These are phyloP conservation scores for Microctenopoma steveboyesi DNA, from an alignment of 2,797 vertebrate species.

Conservation along the genomic window DNA sequence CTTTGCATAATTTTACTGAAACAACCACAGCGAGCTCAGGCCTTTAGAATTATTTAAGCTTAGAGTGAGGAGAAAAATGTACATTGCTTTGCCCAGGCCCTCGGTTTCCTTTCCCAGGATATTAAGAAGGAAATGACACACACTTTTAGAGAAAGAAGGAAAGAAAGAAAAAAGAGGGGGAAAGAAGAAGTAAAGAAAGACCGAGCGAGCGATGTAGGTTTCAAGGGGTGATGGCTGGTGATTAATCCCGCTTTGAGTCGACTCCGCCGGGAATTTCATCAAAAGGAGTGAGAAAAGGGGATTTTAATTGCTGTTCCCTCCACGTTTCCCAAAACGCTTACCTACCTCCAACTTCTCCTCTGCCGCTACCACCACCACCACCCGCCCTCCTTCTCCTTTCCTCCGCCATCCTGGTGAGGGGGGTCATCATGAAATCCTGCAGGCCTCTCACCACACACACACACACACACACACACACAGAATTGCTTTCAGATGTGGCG, in stretches of 20 bases:
- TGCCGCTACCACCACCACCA: background rate
- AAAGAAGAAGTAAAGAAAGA: conserved; percentile 47
- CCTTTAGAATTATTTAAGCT: conserved; percentile 56
- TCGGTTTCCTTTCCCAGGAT: conserved; percentile 82
- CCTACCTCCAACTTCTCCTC: conserved; percentile 63
- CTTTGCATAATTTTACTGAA: conserved; percentile 40
- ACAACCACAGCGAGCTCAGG: conserved; percentile 16
- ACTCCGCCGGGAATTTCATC: conserved; percentile 84
- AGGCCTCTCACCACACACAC: conserved; percentile 14
- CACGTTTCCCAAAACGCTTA: conserved; percentile 80
- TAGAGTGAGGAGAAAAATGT: conserved; percentile 39
- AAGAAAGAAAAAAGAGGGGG: conserved; percentile 39
- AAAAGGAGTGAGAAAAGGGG: conserved; percentile 76
- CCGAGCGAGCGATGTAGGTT: conserved; percentile 73
- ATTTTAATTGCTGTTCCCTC: conserved; percentile 83
- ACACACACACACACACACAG: conserved; percentile 58
- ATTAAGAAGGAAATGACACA: conserved; percentile 86
- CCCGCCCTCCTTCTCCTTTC: conserved; percentile 30
- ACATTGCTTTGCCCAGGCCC: conserved; percentile 53
- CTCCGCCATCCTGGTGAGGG: conserved; percentile 71
- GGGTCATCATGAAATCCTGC: conserved; percentile 77
- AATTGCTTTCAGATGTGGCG: conserved; percentile 86
- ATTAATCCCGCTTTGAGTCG: conserved; percentile 83
- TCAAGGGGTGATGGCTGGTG: conserved; percentile 73
- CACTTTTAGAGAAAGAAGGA: conserved; percentile 75